phyloP scores from a whole-genome alignment of 2,113 vertebrate species.

The Rhombomys opimus region DNA sequence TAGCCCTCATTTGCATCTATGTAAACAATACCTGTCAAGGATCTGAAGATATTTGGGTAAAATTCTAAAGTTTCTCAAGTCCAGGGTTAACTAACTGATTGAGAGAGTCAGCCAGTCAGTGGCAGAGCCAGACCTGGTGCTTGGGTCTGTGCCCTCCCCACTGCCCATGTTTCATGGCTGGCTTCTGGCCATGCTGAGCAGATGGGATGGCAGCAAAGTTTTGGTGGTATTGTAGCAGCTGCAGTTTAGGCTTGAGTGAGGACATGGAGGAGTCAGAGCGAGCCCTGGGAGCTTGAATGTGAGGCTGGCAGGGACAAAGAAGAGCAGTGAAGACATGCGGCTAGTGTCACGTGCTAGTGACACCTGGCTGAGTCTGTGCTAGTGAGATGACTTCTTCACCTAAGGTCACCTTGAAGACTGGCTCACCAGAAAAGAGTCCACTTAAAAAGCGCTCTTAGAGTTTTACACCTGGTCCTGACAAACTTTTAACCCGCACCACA shows the following conservation, averaged over 20 bases:
- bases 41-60: slow-evolving; percentile 1
- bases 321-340: background rate
- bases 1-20: slow-evolving; percentile 25
- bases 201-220: background rate
- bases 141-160: background rate
- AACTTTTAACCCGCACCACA: background rate
- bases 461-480: background rate
- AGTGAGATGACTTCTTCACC: background rate
- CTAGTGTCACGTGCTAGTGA: no score
- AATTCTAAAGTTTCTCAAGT: background rate
- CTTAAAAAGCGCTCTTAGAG: background rate
- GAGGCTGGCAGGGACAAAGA: background rate
- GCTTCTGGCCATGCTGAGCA: background rate
- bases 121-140: background rate
- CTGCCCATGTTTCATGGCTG: background rate
- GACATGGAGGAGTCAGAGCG: background rate
- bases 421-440: background rate
- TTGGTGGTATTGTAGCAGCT: background rate
- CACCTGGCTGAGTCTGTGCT: background rate
- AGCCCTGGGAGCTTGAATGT: no score
- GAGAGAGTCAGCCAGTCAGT: background rate
- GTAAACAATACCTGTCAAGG: slow-evolving; percentile 41
- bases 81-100: background rate
- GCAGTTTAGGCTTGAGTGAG: background rate
- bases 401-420: background rate